Evolutionary conservation across 2,113 vertebrate species (phyloP).

Genomic region (Corapipo altera): DNA sequence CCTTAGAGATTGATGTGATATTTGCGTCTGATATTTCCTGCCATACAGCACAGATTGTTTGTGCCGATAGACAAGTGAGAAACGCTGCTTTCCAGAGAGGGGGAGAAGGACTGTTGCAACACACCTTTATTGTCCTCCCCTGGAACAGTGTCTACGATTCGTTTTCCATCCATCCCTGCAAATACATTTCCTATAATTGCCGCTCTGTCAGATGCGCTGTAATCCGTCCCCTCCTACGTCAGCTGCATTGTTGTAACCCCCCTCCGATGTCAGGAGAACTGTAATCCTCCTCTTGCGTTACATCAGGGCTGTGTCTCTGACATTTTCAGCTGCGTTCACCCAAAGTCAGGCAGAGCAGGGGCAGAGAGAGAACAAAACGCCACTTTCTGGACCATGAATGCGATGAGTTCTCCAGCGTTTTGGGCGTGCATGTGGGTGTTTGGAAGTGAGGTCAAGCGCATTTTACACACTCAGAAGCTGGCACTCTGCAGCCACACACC

Average conservation of each 20-base stretch:
- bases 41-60: constrained; percentile 37
- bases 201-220: constrained; percentile 43
- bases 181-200: constrained; percentile 53
- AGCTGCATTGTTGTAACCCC: constrained; percentile 58
- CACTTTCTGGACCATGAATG: neutral
- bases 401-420: neutral
- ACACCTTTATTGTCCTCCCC: constrained; percentile 54
- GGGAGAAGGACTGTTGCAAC: neutral
- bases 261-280: constrained; percentile 24
- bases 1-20: constrained; percentile 29
- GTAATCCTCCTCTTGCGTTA: constrained; percentile 37
- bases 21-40: constrained; percentile 43
- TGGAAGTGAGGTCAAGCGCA: neutral
- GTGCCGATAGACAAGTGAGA: neutral
- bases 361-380: neutral
- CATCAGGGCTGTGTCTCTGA: constrained; percentile 20
- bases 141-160: constrained; percentile 13
- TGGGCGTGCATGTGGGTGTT: neutral
- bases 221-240: constrained; percentile 44
- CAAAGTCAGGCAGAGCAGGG: neutral
- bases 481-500: neutral
- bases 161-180: constrained; percentile 17
- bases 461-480: neutral
- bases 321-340: constrained; percentile 14
- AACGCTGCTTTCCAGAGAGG: neutral